Evolutionary conservation across 2,113 vertebrate species (phyloP).

Genomic region (Mastomys coucha): DNA sequence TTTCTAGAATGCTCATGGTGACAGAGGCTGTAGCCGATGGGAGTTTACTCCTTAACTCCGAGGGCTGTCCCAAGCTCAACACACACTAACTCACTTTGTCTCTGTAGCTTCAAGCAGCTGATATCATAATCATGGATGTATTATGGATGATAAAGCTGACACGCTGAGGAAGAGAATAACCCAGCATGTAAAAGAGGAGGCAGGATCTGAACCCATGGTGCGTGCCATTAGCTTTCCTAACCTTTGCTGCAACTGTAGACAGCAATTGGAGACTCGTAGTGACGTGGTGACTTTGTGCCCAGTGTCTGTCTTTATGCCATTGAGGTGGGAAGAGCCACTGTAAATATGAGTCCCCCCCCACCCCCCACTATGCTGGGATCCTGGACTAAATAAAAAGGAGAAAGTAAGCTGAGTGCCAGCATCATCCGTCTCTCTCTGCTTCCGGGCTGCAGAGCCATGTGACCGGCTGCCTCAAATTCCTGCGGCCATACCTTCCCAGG

Average conservation of each 20-base stretch:
- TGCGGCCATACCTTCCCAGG: neutral
- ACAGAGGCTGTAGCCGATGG: neutral
- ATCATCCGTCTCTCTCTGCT: neutral
- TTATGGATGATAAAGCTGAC: neutral
- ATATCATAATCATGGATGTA: neutral
- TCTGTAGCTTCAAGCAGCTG: neutral
- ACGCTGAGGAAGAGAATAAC: neutral
- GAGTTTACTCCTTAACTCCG: neutral
- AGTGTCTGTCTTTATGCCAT: neutral
- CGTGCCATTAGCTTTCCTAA: neutral
- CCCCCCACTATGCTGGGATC: neutral
- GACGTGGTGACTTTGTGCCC: neutral
- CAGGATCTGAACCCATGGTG: neutral
- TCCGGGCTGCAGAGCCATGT: neutral
- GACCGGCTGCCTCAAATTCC: neutral
- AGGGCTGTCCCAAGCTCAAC: neutral
- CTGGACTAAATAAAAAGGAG: neutral
- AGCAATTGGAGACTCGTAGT: neutral
- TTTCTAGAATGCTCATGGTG: neutral
- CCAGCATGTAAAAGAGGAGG: neutral
- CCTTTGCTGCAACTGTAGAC: neutral
- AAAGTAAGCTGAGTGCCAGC: fast-evolving
- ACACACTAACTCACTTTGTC: neutral
- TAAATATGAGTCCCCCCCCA: neutral
- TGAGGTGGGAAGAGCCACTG: neutral